Evolutionary conservation across 2,888 invertebrate species (phyloP).

Genomic region (Hoplodrina ambigua): DNA sequence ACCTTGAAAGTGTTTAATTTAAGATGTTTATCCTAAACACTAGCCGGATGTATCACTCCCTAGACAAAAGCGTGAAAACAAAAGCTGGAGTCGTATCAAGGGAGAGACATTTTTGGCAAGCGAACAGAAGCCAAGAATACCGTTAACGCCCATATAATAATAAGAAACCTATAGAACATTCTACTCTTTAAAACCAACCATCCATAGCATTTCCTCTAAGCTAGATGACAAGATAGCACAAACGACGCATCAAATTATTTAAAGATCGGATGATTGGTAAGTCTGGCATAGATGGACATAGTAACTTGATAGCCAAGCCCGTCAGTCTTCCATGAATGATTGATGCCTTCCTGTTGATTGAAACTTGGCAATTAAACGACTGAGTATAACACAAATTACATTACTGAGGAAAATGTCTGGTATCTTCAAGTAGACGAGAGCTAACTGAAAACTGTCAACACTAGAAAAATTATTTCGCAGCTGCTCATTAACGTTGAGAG

Average conservation of each 20-base stretch:
- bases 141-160: constrained; percentile 65
- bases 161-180: constrained; percentile 50
- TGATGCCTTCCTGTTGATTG: constrained; percentile 57
- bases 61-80: constrained; percentile 71
- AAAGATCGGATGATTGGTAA: constrained; percentile 44
- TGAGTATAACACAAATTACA: constrained; percentile 30
- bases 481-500: constrained; percentile 23
- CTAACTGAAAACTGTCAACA: constrained; percentile 17
- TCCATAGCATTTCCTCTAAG: constrained; percentile 28
- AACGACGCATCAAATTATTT: constrained; percentile 44
- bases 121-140: constrained; percentile 75
- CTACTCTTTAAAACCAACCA: constrained; percentile 18
- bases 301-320: constrained; percentile 56
- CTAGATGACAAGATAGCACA: constrained; percentile 14
- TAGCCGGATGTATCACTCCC: constrained; percentile 66
- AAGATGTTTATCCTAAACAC: constrained; percentile 54
- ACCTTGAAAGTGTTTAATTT: constrained; percentile 40
- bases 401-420: constrained; percentile 20
- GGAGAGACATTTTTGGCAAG: constrained; percentile 78
- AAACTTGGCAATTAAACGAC: constrained; percentile 61
- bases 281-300: constrained; percentile 41
- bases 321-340: constrained; percentile 35
- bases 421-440: constrained; percentile 14
- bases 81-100: constrained; percentile 75
- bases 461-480: constrained; percentile 13